Conservation (phyloP, 2,113 vertebrate genomes). For the Pipra filicauda region DNA sequence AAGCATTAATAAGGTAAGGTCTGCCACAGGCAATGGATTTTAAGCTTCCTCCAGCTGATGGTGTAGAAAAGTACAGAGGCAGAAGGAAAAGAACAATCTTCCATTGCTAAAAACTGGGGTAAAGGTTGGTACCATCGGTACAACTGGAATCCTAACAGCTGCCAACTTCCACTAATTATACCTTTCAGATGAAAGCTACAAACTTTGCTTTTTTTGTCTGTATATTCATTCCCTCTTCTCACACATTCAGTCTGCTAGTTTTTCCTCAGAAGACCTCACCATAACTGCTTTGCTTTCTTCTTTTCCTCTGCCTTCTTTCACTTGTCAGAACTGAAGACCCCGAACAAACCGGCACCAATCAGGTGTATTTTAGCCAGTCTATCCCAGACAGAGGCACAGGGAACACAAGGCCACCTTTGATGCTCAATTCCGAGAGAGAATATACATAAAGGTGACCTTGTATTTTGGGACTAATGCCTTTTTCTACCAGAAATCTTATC, state of each 20-base stretch:
- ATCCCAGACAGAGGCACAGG: not conserved
- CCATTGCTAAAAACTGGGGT: not conserved
- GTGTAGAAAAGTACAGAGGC: not conserved
- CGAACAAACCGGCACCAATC: not conserved
- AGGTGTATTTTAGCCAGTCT: not conserved
- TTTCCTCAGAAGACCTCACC: not conserved
- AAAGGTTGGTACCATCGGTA: not conserved
- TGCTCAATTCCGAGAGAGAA: not conserved
- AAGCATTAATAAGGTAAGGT: not conserved
- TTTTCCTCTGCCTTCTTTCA: not conserved
- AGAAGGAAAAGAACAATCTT: not conserved
- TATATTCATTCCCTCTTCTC: not conserved
- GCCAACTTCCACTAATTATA: not conserved
- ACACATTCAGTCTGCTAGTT: fast-evolving
- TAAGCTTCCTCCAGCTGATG: not conserved
- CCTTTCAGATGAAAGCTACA: not conserved
- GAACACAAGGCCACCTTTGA: not conserved
- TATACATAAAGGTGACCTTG: not conserved
- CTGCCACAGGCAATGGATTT: not conserved
- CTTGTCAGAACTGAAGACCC: not conserved
- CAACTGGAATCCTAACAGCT: not conserved
- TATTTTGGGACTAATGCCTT: not conserved
- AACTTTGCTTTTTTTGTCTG: not conserved
- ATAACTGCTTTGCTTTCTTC: not conserved
- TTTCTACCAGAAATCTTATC: not conserved